Percentiles rank a stretch among this genome's conserved stretches.
Conservation (phyloP, 2,113 vertebrate genomes). For the Pluvialis apricaria region DNA sequence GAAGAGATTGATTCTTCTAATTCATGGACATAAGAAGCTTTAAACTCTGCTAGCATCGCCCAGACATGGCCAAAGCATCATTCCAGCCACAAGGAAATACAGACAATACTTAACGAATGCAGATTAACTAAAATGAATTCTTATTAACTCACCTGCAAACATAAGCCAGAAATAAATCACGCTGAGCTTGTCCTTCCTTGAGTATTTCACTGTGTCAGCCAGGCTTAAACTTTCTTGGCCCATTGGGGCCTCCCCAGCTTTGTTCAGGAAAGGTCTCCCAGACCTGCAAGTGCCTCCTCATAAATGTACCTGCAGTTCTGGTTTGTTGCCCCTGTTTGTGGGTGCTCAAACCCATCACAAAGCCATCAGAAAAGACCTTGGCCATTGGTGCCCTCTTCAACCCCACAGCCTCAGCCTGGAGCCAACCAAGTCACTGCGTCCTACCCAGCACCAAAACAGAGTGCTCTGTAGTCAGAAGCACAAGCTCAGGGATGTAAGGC, state of each 20-base stretch:
- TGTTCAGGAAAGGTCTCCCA: not conserved
- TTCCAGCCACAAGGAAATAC: not conserved
- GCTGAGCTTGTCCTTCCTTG: not conserved
- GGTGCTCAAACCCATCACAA: not conserved
- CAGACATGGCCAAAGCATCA: not conserved
- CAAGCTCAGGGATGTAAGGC: not conserved
- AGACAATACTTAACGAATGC: not conserved
- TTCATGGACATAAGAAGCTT: not conserved
- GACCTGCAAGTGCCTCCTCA: not conserved
- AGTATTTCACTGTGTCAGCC: not conserved
- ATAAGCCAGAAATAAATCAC: not conserved
- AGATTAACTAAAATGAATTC: not conserved
- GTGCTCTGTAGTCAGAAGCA: not conserved
- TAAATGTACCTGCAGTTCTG: not conserved
- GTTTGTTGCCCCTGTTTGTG: fast-evolving
- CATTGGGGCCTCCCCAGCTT: fast-evolving
- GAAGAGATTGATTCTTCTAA: constrained; percentile 26
- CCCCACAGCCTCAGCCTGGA: not conserved
- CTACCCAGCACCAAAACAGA: not conserved
- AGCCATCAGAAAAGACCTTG: not conserved
- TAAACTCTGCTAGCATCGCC: not conserved
- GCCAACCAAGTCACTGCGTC: fast-evolving
- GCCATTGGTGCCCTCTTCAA: fast-evolving
- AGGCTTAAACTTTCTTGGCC: not conserved
- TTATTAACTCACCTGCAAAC: constrained; percentile 16